These are phyloP conservation scores for Geophilus truncorum DNA, from an alignment of 2,888 invertebrate species.

Conservation along the genomic window DNA sequence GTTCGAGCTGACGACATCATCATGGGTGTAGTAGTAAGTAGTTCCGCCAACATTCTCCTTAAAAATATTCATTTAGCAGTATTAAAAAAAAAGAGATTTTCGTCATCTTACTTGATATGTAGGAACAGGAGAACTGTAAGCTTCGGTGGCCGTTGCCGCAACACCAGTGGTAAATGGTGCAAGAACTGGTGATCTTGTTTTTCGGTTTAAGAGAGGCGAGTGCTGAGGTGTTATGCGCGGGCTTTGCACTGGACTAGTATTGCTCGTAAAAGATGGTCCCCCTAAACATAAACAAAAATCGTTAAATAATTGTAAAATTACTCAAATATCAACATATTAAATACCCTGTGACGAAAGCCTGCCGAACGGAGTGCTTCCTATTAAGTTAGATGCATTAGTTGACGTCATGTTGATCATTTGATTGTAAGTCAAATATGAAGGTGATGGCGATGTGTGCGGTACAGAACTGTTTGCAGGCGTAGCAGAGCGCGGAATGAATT, in stretches of 20 bases:
- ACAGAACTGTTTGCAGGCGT: constrained; percentile 32
- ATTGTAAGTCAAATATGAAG: constrained; percentile 34
- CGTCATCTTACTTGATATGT: constrained; percentile 22
- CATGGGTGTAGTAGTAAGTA: constrained; percentile 74
- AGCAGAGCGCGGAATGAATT: constrained; percentile 35
- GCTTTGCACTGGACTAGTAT: constrained; percentile 35
- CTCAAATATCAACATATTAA: neutral
- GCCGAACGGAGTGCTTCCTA: constrained; percentile 18
- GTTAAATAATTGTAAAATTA: neutral
- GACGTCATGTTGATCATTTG: constrained; percentile 6
- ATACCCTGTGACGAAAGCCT: neutral
- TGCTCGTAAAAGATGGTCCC: constrained; percentile 29
- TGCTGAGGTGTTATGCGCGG: constrained; percentile 40
- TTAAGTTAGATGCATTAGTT: neutral
- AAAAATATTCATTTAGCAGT: neutral
- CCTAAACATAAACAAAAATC: neutral
- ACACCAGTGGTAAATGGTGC: neutral
- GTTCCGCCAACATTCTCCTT: constrained; percentile 67
- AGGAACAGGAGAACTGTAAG: neutral
- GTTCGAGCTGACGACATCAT: constrained; percentile 43
- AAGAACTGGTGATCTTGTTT: constrained; percentile 38
- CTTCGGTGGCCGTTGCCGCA: neutral
- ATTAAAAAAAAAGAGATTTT: neutral
- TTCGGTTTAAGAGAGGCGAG: constrained; percentile 39
- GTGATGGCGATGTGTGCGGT: neutral